These are phyloP conservation scores for Plusia festucae DNA, from an alignment of 2,888 invertebrate genomes.

Conservation along the genomic window DNA sequence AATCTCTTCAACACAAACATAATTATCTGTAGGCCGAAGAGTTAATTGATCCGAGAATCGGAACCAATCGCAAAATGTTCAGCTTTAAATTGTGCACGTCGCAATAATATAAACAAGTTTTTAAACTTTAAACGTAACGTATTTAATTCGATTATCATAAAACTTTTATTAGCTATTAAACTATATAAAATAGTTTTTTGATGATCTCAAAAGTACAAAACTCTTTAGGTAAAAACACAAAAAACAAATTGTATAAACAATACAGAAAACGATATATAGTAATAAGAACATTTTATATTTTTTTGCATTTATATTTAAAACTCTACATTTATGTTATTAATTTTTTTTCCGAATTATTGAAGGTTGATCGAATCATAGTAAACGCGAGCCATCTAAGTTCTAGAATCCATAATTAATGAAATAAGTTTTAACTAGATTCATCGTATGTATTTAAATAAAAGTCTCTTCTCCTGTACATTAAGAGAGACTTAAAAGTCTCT, in stretches of 20 bases:
- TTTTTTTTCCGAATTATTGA: too few species aligned
- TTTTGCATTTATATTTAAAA: too few species aligned
- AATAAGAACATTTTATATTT: too few species aligned
- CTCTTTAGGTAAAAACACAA: neutral
- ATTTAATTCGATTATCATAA: neutral
- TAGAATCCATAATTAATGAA: too few species aligned
- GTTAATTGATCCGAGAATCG: neutral
- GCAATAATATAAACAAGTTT: slow-evolving; percentile 5
- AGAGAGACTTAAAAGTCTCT: too few species aligned
- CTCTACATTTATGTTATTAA: too few species aligned
- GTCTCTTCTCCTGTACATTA: too few species aligned
- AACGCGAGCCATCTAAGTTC: too few species aligned
- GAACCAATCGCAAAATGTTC: neutral
- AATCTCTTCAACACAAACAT: neutral
- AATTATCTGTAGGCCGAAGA: slow-evolving; percentile 2
- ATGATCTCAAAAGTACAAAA: neutral
- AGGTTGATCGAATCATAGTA: too few species aligned
- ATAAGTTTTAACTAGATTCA: too few species aligned
- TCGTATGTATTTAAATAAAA: too few species aligned
- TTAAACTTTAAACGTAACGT: neutral
- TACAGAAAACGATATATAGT: too few species aligned
- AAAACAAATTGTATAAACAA: neutral
- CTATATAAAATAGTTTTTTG: neutral
- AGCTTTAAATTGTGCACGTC: neutral
- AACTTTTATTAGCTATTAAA: neutral